phyloP scores from a whole-genome alignment of 2,888 invertebrate species.

The Ennomos quercinarius region DNA sequence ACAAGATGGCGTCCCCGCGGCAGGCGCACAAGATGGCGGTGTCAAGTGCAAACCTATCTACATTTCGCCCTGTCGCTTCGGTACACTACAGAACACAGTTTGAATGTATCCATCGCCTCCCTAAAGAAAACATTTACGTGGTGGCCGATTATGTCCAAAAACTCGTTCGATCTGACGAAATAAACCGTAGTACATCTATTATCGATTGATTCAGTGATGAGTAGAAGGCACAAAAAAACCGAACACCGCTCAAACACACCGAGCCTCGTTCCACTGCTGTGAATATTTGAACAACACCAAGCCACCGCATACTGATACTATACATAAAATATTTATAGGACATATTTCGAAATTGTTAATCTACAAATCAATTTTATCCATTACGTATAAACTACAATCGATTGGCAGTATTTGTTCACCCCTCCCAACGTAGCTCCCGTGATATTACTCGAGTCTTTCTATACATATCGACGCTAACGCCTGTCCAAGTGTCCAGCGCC shows the following conservation, averaged over 20 bases:
- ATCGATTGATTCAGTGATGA: slow-evolving; percentile 34
- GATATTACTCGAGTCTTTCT: slow-evolving; percentile 61
- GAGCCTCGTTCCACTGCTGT: slow-evolving; percentile 25
- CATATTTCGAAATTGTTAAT: slow-evolving; percentile 78
- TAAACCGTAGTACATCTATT: slow-evolving; percentile 35
- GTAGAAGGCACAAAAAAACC: slow-evolving; percentile 48
- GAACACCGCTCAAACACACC: slow-evolving; percentile 29
- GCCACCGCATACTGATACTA: slow-evolving; percentile 70
- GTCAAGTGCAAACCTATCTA: slow-evolving; percentile 74
- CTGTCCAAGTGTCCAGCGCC: slow-evolving; percentile 19
- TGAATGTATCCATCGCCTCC: slow-evolving; percentile 75
- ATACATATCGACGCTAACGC: slow-evolving; percentile 18
- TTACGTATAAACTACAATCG: slow-evolving; percentile 80
- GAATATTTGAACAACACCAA: slow-evolving; percentile 53
- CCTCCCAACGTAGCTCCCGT: slow-evolving; percentile 58
- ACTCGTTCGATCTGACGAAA: slow-evolving; percentile 30
- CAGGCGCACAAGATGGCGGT: slow-evolving; percentile 44
- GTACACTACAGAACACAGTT: slow-evolving; percentile 83
- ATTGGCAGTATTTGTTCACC: slow-evolving; percentile 82
- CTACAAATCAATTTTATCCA: slow-evolving; percentile 77
- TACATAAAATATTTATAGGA: slow-evolving; percentile 77
- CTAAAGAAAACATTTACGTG: slow-evolving; percentile 72
- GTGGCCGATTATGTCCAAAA: slow-evolving; percentile 56
- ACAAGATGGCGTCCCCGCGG: slow-evolving; percentile 28
- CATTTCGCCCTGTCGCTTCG: slow-evolving; percentile 75